Base-by-base conservation (phyloP, 2,113 vertebrate species). In the Rhinolophus sinicus region DNA sequence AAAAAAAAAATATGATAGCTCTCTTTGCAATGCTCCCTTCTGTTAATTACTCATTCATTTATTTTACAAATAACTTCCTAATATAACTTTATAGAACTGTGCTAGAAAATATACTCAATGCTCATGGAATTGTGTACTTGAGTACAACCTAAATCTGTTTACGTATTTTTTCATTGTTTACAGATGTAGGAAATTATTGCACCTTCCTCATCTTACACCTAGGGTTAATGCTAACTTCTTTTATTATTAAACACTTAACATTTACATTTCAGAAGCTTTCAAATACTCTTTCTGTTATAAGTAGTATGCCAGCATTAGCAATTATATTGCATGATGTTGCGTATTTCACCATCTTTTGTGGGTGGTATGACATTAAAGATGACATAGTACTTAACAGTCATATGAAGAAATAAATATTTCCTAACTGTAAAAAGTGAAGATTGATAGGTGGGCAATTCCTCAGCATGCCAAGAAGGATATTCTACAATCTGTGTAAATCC, bases 351-450 rank as follows among this genome's bases (percentile, higher is more conserved):
- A 90, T 93, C 72, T 81, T 95, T 88, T 97, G 92, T 97, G 96
- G 94, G 88, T 95, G 96, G 95, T 90, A 93, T 97, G 89, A 97
- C 96, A 97, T 96, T 98, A 97, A 98, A 97, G 96, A 98, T 97
- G 77, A 96, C 94, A 97, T 94, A 97, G 97, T 94, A 96, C 90
- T 98, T 97, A 97, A 78, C 81, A 95, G 87, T 85, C 64, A 93
- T 95, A 97, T 88, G 97, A 97, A 93, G 8, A 98, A 98, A 98
- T 97, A 98, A 98, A 98, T 97, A 97, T 98, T 97, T 97, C 95
- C 76, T 98, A 97, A 94, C 93, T 88, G 93, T 92, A 88, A 98
- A 98, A 84, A 94, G 86, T 90, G 35, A 80, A 98, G 91, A 97
- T 97, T 97, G 97, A 97, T 97, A 84, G 90, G 77, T 97, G 91